Evolutionary conservation across 2,113 vertebrate species (phyloP), one percentile per base, ranked within the genome.

Genomic region (Terrapene triunguis): DNA sequence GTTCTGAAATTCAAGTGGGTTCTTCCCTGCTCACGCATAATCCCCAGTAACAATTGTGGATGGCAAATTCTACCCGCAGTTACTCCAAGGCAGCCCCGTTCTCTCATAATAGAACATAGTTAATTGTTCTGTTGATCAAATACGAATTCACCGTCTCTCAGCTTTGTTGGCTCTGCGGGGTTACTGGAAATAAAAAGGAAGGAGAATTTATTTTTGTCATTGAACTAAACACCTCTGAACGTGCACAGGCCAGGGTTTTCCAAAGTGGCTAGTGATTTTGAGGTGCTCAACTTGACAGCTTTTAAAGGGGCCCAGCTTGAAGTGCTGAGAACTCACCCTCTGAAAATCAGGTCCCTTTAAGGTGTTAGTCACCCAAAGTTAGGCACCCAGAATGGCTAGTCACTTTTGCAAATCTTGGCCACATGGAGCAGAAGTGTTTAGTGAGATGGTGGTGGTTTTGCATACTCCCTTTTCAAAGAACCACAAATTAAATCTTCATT

Each of bases 121-220:
- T 44, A 47, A 29, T 42, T 5, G 21, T 76, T 76, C 42, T 44
- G 38, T 44, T 27, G 11, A 4, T 89, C 92, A 1, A 21, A 54
- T 65, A 29, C 82, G 0, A 0, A 0, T 3, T 57, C 3, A 0
- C n/a, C 4, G 29, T 79, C 57, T 78, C 85, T 76, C 44, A 83
- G 88, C 44, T 0, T 0, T 80, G 11, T 65, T 89, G 57, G 29
- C 44, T 11, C 50, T 93, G 88, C 25, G 53, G 19, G 57, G 65
- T 10, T 42, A 85, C 2, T 29, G 89, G 83, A 82, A 89, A 87
- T 44, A 27, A 0, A 62, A 79, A 62, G 74, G 35, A 82, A 50
- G 27, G 86, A 48, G 44, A 42, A 35, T 48, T 76, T 42, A 25
- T 76, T 76, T 76, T 89, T 92, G n/a, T 48, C 74, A 47, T 22